These are phyloP conservation scores for Tetragnatha montana DNA, from an alignment of 2,888 invertebrate genomes.

Conservation along the genomic window DNA sequence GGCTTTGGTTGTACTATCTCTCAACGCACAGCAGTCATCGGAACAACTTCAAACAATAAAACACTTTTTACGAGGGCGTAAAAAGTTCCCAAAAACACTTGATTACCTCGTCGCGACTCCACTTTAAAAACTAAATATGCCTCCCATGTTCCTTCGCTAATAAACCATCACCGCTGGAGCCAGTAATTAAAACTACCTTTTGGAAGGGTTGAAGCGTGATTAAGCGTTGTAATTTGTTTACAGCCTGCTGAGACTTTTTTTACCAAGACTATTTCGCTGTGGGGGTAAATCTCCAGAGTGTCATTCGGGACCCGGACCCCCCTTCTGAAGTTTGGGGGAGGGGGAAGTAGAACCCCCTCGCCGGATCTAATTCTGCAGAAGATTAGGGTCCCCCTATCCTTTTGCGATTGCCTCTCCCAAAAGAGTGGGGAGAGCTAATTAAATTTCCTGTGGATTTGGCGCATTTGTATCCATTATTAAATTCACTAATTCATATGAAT, in stretches of 20 bases:
- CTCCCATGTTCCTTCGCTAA: background rate
- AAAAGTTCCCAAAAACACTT: background rate
- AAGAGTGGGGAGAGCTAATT: conserved; percentile 7
- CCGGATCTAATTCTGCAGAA: conserved; percentile 29
- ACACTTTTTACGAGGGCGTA: background rate
- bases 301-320: background rate
- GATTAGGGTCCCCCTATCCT: background rate
- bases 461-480: conserved; percentile 43
- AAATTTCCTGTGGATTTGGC: conserved; percentile 30
- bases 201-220: background rate
- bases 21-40: background rate
- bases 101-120: background rate
- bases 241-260: background rate
- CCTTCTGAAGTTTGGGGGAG: background rate
- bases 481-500: conserved; percentile 36
- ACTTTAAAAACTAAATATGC: background rate
- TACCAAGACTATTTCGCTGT: background rate
- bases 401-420: conserved; percentile 12
- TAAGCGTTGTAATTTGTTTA: conserved; percentile 12
- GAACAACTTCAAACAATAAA: background rate
- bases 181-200: conserved; percentile 2
- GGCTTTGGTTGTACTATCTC: background rate
- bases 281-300: conserved; percentile 26
- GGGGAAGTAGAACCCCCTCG: background rate
- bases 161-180: background rate